Base-by-base conservation (phyloP, 2,888 invertebrate species). In the Deilephila porcellus region DNA sequence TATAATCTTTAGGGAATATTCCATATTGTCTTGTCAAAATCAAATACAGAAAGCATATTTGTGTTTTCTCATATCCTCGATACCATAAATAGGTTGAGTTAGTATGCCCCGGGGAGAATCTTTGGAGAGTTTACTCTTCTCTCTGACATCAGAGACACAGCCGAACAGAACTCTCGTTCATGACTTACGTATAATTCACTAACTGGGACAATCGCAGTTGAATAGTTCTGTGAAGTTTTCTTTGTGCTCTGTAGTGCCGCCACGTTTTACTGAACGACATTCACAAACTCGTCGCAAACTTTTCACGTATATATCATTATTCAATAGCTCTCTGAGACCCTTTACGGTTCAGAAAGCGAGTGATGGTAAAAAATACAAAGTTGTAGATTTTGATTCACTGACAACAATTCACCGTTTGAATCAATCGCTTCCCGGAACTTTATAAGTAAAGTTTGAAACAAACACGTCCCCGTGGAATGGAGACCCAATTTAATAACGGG, bases 21-120 rank as follows among this genome's bases (percentile, higher is more conserved):
- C 17, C 52, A 52, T 45, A 52, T 67, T 52, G 17, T 6, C 5
- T 25, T 25, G 52, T 67, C 67, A 17, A 25, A 52, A 67, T 67
- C 67, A 52, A 20, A 25, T 52, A 52, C 45, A 67, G 52, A 67
- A 25, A 67, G 52, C 60, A 67, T 52, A 20, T 45, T 20, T 64
- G 45, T 20, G 67, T 67, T 25, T 25, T 14, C 14, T 17, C 20
- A 52, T 67, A 52, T 25, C 6, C 45, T 7, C 14, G 34, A 37
- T 63, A 63, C 56, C 4, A 19, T 34, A 63, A 37, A 37, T 2
- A 6, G 63, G 45, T 67, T 25, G 67, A 52, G 29, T 29, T 3
- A 34, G 63, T 37, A 37, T 19, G n/a, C 37, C 34, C 63, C 7
- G 8, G 34, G 34, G 34, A 7, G 14, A 6, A n/a, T 37, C 34